Base-by-base conservation (phyloP, 1,140 invertebrate species). In the Alviniconcha marisindica region DNA sequence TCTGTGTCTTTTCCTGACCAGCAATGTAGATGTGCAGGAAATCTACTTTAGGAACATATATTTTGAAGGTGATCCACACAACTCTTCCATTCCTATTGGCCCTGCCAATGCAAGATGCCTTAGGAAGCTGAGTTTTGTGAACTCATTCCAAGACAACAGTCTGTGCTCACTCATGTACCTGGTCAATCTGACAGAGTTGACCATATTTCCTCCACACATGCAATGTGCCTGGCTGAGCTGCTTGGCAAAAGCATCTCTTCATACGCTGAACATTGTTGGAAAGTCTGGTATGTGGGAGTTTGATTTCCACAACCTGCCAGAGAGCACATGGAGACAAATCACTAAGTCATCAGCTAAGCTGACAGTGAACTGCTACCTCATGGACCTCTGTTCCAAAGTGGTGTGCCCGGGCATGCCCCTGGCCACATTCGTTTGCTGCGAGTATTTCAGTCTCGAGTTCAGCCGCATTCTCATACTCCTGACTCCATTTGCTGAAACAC, bases 61-160 rank as follows among this genome's bases (percentile, higher is more conserved):
- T 24, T 74, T 3, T 42, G 15, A 28, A 33, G 71, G 28, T 24
- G 71, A 42, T 1, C 36, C 24, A 5, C 28, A 51, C n/a, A 54
- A 79, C 40, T 24, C n/a, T 63, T 15, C 28, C 12, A 36, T 79
- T n/a, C 51, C 77, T 24, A 51, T 36, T 33, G 77, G 54, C 21
- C 48, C 33, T 28, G 28, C 33, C 14, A 14, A 79, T 40, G 18
- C 54, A 10, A 56, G 36, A 42, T 28, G 24, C 24, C 14, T 79
- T 10, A 28, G 36, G 77, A 79, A 60, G 18, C 77, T 79, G 48
- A 79, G 77, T 63, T 63, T 79, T 15, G 42, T 79, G 18, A 79
- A 79, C 40, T 79, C 77, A 21, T 79, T 79, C 21, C 21, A 4
- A 28, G 36, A 38, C 4, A 33, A 48, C 33, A 63, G 38, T 10